These are phyloP conservation scores for Cisticola juncidis DNA, from an alignment of 2,113 vertebrate species.

Conservation along the genomic window DNA sequence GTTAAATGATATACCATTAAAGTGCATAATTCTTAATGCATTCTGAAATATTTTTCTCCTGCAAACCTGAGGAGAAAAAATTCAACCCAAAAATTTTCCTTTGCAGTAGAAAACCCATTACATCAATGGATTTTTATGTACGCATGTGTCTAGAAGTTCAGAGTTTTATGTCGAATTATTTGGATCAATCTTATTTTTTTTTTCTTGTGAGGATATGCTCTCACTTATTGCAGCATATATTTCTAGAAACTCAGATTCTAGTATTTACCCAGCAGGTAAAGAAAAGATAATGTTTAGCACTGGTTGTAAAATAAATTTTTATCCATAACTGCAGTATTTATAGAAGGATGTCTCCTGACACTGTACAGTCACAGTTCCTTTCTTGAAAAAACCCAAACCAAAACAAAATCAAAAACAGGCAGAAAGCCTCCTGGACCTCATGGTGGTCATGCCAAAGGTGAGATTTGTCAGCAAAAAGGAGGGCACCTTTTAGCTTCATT, in stretches of 20 bases:
- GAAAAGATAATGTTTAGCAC: background rate
- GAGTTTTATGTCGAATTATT: background rate
- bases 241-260: background rate
- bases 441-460: background rate
- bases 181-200: background rate
- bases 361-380: background rate
- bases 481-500: background rate
- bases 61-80: background rate
- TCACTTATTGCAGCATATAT: background rate
- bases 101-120: background rate
- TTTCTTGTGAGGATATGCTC: background rate
- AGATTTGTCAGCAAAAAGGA: background rate
- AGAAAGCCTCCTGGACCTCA: background rate
- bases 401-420: background rate
- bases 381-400: fast-evolving
- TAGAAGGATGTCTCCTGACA: background rate
- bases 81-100: background rate
- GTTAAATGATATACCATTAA: background rate
- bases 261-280: background rate
- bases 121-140: background rate
- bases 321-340: background rate
- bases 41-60: background rate
- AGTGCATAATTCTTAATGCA: background rate
- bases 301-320: background rate
- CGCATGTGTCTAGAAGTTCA: fast-evolving